Evolutionary conservation across 2,888 invertebrate species (phyloP).

Genomic region (Cotesia congregata): DNA sequence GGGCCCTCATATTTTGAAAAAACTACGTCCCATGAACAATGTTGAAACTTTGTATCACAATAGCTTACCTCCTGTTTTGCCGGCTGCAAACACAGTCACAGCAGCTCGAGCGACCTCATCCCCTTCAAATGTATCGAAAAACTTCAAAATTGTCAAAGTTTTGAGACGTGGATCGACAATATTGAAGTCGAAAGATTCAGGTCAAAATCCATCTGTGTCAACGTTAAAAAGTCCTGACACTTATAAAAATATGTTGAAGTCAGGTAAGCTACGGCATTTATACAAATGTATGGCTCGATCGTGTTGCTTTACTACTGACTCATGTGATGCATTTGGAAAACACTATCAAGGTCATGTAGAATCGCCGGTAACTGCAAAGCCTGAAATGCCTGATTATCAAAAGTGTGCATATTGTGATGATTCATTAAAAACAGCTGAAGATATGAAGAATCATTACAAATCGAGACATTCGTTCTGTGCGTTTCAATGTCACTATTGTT

Average conservation of each 20-base stretch:
- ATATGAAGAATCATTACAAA: conserved; percentile 75
- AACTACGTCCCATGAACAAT: conserved; percentile 38
- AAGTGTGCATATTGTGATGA: conserved; percentile 75
- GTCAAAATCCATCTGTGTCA: conserved; percentile 28
- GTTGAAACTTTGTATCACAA: conserved; percentile 12
- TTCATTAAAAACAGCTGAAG: conserved; percentile 68
- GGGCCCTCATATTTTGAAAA: conserved; percentile 58
- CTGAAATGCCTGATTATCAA: conserved; percentile 69
- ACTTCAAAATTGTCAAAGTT: conserved; percentile 60
- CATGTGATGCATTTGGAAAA: conserved; percentile 60
- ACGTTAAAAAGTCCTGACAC: conserved; percentile 58
- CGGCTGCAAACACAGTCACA: conserved; percentile 36
- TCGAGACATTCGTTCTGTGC: conserved; percentile 75
- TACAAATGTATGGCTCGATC: conserved; percentile 74
- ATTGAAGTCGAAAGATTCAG: conserved; percentile 49
- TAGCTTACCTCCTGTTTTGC: conserved; percentile 5
- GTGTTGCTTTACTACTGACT: conserved; percentile 72
- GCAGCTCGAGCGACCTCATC: conserved; percentile 28
- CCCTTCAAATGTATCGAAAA: conserved; percentile 35
- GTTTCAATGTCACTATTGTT: conserved; percentile 78
- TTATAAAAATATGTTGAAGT: conserved; percentile 65
- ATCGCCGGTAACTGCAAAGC: conserved; percentile 57
- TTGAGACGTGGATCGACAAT: conserved; percentile 46
- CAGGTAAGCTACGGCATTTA: conserved; percentile 67
- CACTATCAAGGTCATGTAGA: conserved; percentile 68